Evolutionary conservation across 2,888 invertebrate species (phyloP), one percentile per base, ranked within the genome.

Genomic region (Lithophane ornitopus): DNA sequence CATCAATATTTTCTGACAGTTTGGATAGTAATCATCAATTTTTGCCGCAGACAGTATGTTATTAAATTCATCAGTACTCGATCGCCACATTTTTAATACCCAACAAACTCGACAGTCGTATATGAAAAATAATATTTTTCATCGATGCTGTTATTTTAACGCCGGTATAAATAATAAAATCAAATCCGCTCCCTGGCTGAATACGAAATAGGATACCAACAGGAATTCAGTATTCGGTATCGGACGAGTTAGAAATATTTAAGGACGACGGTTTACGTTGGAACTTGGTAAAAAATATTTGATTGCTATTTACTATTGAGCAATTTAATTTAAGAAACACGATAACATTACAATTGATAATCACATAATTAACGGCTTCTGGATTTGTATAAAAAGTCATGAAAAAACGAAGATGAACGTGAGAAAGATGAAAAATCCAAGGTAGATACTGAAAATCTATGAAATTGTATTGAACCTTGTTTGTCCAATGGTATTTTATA

Each of bases 181-280:
- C 81, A 80, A 87, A 85, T 80, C 81, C 70, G 70, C 68, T 81
- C 86, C 88, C 84, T 85, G n/a, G 74, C 74, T 89, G 90, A 89
- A 88, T 90, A 87, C 86, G 73, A 85, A 88, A 88, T 88, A 73
- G 86, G 88, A 88, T 87, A 86, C 84, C 85, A 83, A 80, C 85
- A 83, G 86, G 76, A 90, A 90, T 91, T 88, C 87, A 84, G 90
- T 86, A 89, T 89, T 87, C 84, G 73, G 67, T 80, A 78, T 78
- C 67, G 80, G 70, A 80, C 74, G 83, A 86, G 85, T 89, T 86
- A 66, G 80, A 87, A 82, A 88, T 81, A 82, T 85, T 78, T 68
- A 74, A 66, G 65, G 59, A 12, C 7, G 41, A 65, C 69, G 19
- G 41, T 19, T 16, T 72, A 28, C 68, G 67, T 88, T 19, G 16